Evolutionary conservation across 2,888 invertebrate species (phyloP), one percentile per base, ranked within the genome.

Genomic region (Aphodius granarius): DNA sequence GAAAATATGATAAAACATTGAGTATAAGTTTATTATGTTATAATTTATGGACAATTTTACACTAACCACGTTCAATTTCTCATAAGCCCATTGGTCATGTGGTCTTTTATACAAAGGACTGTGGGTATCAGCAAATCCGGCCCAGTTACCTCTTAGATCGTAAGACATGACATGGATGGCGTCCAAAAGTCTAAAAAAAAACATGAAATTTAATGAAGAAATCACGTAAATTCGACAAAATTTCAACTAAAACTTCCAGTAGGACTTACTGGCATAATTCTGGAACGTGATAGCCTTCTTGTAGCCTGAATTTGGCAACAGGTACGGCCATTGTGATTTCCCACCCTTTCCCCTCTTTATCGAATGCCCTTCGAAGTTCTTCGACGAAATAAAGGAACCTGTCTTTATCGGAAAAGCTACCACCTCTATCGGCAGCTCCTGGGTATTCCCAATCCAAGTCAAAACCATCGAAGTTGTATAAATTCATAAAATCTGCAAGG

Each of bases 401-500:
- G 82, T 96, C 93, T 86, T 95, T 96, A 86, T 97, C 96, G 13
- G 93, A 91, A 86, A 91, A 95, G 75, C 91, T 92, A 63, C 96
- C 96, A 5, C 95, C 95, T 23, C 96, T 91, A 86, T 96, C 96
- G 0, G 95, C 91, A 0, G 96, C 96, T 0, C 94, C 96, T 0
- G 97, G 97, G 86, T 97, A 97, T 84, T 97, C 97, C 97, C 97
- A 97, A 84, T 97, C 97, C 72, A 97, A 88, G 86, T 97, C 97
- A n/a, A 97, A 88, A 15, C 97, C 97, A 83, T 97, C 96, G 84
- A 97, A 97, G 73, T 92, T 91, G 82, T 95, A 92, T 83, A 93
- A 93, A 78, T 94, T 92, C 72, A 97, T 88, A 84, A 97, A 96
- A 78, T 92, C 89, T 96, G 96, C n/a, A 77, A 74, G 16, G 43